Conservation (phyloP, 2,888 invertebrate species). For the Ptilodon capucinus region DNA sequence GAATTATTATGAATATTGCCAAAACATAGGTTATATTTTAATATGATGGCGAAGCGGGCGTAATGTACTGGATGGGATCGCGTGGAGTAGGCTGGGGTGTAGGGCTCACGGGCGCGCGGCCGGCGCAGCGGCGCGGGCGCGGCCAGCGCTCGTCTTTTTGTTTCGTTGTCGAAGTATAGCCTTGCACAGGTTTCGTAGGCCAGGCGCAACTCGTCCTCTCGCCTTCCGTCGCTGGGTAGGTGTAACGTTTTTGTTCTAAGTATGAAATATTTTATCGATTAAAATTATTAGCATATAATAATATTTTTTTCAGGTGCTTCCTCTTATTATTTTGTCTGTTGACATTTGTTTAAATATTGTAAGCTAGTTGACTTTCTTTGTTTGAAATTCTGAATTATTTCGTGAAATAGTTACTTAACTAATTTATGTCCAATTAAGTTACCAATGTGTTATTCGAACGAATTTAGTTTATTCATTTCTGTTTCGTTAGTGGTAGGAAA, state of each 20-base stretch:
- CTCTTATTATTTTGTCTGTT: conserved; percentile 78
- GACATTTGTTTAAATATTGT: conserved; percentile 70
- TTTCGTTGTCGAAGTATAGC: background rate
- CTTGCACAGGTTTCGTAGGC: conserved; percentile 2
- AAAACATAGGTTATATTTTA: conserved; percentile 34
- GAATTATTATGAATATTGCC: conserved; percentile 32
- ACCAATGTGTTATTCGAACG: conserved; percentile 78
- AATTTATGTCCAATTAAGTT: conserved; percentile 72
- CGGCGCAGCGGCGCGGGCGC: conserved; percentile 2
- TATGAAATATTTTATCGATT: conserved; percentile 57
- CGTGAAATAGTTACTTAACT: conserved; percentile 42
- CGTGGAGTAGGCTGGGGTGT: conserved; percentile 6
- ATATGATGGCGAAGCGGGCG: conserved; percentile 28
- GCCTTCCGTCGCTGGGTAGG: conserved; percentile 13
- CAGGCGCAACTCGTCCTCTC: conserved; percentile 1
- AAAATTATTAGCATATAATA: conserved; percentile 50
- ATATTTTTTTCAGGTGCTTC: conserved; percentile 77
- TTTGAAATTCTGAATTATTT: conserved; percentile 59
- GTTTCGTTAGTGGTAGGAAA: conserved; percentile 81
- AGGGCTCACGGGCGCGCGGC: conserved; percentile 7
- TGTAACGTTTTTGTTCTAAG: conserved; percentile 53
- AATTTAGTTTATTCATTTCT: conserved; percentile 80
- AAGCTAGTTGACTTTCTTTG: conserved; percentile 66
- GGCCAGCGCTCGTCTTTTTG: background rate
- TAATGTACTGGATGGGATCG: conserved; percentile 23